phyloP scores from a whole-genome alignment of 2,888 invertebrate genomes.

The Nasonovia ribisnigri region DNA sequence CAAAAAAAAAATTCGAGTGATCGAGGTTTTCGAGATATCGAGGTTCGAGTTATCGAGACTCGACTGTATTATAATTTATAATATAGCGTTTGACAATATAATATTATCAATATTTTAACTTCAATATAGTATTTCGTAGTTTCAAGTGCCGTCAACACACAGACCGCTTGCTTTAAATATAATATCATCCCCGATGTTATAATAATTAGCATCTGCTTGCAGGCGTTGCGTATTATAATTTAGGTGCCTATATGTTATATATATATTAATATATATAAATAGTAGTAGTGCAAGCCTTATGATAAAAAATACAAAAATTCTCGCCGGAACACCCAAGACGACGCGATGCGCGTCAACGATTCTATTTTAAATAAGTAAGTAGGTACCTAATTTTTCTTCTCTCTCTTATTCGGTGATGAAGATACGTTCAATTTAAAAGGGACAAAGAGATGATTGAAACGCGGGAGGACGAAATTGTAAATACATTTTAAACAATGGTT shows the following conservation, averaged over 20 bases:
- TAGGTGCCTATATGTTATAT: background rate
- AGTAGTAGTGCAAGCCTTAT: background rate
- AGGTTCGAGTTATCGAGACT: too few species aligned
- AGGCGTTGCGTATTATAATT: background rate
- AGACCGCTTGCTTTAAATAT: slow-evolving; percentile 24
- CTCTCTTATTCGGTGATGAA: background rate
- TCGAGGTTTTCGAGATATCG: too few species aligned
- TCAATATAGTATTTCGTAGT: background rate
- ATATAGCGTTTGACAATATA: background rate
- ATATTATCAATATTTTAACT: background rate
- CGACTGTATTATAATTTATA: too few species aligned
- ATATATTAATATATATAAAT: background rate
- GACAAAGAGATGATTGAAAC: slow-evolving; percentile 40
- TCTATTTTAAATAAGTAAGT: slow-evolving; percentile 25
- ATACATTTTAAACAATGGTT: slow-evolving; percentile 50
- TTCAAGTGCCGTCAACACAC: slow-evolving; percentile 7
- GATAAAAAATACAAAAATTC: slow-evolving; percentile 8
- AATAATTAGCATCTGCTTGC: slow-evolving; percentile 53
- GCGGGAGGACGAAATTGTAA: slow-evolving; percentile 9
- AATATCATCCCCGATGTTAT: slow-evolving; percentile 43
- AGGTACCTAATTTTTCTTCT: background rate
- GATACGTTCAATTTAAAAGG: slow-evolving; percentile 46
- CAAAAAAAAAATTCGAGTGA: too few species aligned
- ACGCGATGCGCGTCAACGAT: background rate
- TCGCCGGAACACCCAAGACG: slow-evolving; percentile 56